A percentile compares a stretch with the other conserved stretches of the same genome.
Conservation (phyloP, 2,888 invertebrate genomes). For the Corbicula japonica region DNA sequence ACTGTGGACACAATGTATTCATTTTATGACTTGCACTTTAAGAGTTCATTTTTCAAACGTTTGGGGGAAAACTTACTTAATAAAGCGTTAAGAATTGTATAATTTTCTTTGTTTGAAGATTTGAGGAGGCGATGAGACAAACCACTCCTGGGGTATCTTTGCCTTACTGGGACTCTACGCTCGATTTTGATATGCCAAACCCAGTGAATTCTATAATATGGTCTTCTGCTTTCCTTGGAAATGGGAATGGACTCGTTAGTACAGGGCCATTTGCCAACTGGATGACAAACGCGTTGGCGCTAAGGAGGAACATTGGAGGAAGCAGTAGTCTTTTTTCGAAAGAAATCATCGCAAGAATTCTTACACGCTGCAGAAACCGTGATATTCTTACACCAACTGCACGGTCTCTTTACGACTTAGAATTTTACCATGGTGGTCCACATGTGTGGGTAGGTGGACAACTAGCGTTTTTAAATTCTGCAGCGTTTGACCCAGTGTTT, state of each 20-base stretch:
- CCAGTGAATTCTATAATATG: slow-evolving; percentile 69
- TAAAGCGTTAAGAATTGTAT: too few species aligned
- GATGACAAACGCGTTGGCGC: too few species aligned
- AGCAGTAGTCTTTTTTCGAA: too few species aligned
- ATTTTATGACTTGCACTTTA: too few species aligned
- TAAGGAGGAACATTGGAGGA: too few species aligned
- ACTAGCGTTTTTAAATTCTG: slow-evolving; percentile 60
- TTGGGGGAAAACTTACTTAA: too few species aligned
- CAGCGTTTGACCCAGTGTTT: slow-evolving; percentile 71
- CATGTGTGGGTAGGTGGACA: slow-evolving; percentile 72
- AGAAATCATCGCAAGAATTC: not conserved
- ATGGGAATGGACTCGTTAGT: slow-evolving; percentile 67
- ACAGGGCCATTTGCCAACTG: too few species aligned
- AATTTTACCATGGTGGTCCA: slow-evolving; percentile 64
- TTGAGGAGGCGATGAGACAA: slow-evolving; percentile 72
- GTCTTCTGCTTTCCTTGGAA: slow-evolving; percentile 69
- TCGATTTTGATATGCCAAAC: slow-evolving; percentile 67
- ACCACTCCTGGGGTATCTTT: slow-evolving; percentile 52
- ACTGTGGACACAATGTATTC: too few species aligned
- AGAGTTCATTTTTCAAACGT: too few species aligned
- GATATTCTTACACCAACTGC: slow-evolving; percentile 48
- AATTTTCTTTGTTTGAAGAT: slow-evolving; percentile 68
- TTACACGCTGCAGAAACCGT: not conserved
- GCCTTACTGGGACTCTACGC: slow-evolving; percentile 75
- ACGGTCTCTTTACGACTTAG: slow-evolving; percentile 56